Conservation (phyloP, 2,888 invertebrate genomes). For the Mythimna pallens region DNA sequence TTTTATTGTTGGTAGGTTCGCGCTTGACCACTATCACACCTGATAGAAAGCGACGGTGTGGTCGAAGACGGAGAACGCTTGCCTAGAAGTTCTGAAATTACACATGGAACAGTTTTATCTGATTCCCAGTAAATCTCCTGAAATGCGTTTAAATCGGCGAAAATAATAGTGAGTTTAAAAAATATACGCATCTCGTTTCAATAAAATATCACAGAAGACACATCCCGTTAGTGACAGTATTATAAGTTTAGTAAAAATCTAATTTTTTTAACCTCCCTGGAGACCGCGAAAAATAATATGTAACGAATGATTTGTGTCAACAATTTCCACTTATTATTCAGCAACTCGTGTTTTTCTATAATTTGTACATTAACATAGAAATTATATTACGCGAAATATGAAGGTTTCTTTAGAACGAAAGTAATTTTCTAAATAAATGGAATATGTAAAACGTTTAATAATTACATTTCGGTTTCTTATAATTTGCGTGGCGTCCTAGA, state of each 20-base stretch:
- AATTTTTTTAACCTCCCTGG: slow-evolving; percentile 30
- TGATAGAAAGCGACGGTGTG: too few relatives aligned
- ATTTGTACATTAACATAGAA: slow-evolving; percentile 50
- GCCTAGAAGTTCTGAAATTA: too few relatives aligned
- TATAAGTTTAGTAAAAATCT: slow-evolving; percentile 4
- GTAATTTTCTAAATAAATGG: slow-evolving; percentile 19
- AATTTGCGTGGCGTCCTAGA: slow-evolving; percentile 5
- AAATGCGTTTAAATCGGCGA: too few relatives aligned
- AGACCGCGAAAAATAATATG: slow-evolving; percentile 16
- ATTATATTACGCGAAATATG: slow-evolving; percentile 40
- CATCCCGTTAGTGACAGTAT: not conserved
- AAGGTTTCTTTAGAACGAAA: slow-evolving; percentile 16
- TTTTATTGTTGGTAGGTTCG: too few relatives aligned
- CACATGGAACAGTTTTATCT: too few relatives aligned
- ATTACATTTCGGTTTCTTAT: slow-evolving; percentile 17
- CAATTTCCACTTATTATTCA: slow-evolving; percentile 26
- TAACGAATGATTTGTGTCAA: slow-evolving; percentile 33
- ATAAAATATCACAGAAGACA: not conserved
- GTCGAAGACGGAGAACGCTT: too few relatives aligned
- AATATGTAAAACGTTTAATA: slow-evolving; percentile 32
- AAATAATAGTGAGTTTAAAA: not conserved
- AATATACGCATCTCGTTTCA: not conserved
- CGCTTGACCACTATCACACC: too few relatives aligned
- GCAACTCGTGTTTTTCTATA: slow-evolving; percentile 36
- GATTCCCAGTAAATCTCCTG: too few relatives aligned